phyloP scores from a whole-genome alignment of 2,797 vertebrate genomes.

The Anguilla obscura region DNA sequence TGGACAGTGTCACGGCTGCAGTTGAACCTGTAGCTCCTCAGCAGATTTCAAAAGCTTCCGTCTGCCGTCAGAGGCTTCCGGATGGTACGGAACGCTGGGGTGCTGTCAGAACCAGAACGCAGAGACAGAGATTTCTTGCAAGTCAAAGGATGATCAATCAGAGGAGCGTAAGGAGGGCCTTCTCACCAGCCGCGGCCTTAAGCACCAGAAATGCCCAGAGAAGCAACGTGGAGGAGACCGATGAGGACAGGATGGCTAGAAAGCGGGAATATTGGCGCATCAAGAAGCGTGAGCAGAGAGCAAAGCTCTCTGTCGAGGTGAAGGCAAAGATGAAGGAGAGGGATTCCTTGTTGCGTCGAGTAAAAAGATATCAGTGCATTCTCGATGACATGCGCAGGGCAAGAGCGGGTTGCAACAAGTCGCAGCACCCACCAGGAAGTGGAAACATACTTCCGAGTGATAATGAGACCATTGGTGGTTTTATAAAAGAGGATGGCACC shows the following conservation, averaged over 20 bases:
- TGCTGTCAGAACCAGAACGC: constrained; percentile 53
- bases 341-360: constrained; percentile 62
- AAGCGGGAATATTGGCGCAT: constrained; percentile 76
- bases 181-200: constrained; percentile 41
- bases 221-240: constrained; percentile 57
- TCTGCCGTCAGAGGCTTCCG: neutral
- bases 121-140: constrained; percentile 57
- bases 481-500: constrained; percentile 75
- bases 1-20: neutral
- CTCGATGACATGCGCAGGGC: constrained; percentile 65
- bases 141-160: constrained; percentile 60
- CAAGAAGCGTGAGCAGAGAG: constrained; percentile 77
- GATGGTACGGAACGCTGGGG: constrained; percentile 35
- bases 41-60: constrained; percentile 40
- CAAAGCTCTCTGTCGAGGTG: constrained; percentile 66
- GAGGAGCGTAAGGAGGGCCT: constrained; percentile 50
- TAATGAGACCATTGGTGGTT: constrained; percentile 67
- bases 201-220: constrained; percentile 44
- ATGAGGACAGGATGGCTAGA: constrained; percentile 67
- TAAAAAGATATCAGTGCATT: constrained; percentile 69
- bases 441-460: constrained; percentile 41
- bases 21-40: constrained; percentile 11
- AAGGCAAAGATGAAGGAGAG: constrained; percentile 68
- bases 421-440: constrained; percentile 45
- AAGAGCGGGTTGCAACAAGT: constrained; percentile 40